phyloP scores from a whole-genome alignment of 2,113 vertebrate genomes.

The Chunga burmeisteri region DNA sequence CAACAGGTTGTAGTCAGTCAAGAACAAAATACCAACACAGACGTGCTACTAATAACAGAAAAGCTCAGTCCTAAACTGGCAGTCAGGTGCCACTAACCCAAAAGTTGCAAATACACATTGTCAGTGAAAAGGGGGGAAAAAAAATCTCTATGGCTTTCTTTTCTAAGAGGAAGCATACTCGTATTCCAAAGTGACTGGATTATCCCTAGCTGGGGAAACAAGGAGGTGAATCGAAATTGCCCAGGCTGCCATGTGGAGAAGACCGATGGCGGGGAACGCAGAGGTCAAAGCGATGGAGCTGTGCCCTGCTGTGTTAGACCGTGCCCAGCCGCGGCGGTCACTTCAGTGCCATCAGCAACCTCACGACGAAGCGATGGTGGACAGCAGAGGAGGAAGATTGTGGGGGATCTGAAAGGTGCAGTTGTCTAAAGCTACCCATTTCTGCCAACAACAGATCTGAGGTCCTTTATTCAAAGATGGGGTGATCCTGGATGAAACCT shows the following conservation, averaged over 20 bases:
- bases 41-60: not conserved
- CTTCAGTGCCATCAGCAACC: not conserved
- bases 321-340: rapidly evolving
- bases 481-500: not conserved
- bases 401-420: not conserved
- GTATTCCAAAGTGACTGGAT: not conserved
- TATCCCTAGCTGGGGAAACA: not conserved
- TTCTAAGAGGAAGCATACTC: not conserved
- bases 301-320: not conserved
- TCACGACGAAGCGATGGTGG: not conserved
- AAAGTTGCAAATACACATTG: not conserved
- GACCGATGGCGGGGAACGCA: rapidly evolving
- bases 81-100: not conserved
- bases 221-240: not conserved
- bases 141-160: not conserved
- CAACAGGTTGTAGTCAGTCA: not conserved
- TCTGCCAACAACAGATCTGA: not conserved
- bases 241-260: not conserved
- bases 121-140: not conserved
- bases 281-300: not conserved
- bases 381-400: not conserved
- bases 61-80: not conserved
- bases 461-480: not conserved
- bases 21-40: not conserved
- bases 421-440: not conserved